phyloP scores from a whole-genome alignment of 1,140 invertebrate species.

The Eupeodes corollae region DNA sequence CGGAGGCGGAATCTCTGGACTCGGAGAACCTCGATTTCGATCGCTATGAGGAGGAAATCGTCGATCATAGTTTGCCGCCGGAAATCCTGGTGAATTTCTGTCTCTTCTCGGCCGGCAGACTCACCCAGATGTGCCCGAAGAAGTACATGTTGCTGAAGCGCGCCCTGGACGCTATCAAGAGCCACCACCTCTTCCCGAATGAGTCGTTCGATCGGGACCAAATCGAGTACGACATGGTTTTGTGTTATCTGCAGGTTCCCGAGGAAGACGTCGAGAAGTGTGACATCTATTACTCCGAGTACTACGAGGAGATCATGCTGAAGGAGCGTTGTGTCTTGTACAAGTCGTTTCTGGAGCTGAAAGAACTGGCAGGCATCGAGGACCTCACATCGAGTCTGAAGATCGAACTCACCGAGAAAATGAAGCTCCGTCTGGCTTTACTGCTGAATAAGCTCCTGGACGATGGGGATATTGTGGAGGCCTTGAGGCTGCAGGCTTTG shows the following conservation, averaged over 20 bases:
- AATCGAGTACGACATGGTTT: constrained; percentile 33
- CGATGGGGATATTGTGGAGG: constrained; percentile 35
- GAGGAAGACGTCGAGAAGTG: constrained; percentile 2
- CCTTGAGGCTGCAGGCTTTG: constrained; percentile 38
- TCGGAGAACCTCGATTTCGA: constrained; percentile 10
- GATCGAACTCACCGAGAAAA: constrained; percentile 9
- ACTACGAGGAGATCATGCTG: constrained; percentile 33
- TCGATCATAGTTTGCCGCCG: constrained; percentile 21
- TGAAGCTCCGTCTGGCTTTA: constrained; percentile 19
- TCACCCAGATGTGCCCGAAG: background rate
- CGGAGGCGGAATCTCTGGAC: constrained; percentile 3
- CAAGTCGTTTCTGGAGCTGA: constrained; percentile 31
- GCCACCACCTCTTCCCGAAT: constrained; percentile 30
- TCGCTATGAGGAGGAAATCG: constrained; percentile 25
- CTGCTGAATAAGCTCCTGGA: constrained; percentile 33
- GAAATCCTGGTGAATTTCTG: constrained; percentile 29
- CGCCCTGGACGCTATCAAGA: constrained; percentile 27
- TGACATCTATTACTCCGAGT: constrained; percentile 30
- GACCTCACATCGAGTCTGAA: constrained; percentile 26
- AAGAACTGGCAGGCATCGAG: constrained; percentile 32
- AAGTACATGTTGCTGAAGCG: constrained; percentile 26
- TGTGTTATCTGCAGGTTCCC: constrained; percentile 21
- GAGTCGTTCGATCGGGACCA: constrained; percentile 33
- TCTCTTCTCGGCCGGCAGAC: constrained; percentile 16
- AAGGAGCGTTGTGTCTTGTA: constrained; percentile 30